phyloP scores from a whole-genome alignment of 2,113 vertebrate genomes.

The Dasypus novemcinctus region DNA sequence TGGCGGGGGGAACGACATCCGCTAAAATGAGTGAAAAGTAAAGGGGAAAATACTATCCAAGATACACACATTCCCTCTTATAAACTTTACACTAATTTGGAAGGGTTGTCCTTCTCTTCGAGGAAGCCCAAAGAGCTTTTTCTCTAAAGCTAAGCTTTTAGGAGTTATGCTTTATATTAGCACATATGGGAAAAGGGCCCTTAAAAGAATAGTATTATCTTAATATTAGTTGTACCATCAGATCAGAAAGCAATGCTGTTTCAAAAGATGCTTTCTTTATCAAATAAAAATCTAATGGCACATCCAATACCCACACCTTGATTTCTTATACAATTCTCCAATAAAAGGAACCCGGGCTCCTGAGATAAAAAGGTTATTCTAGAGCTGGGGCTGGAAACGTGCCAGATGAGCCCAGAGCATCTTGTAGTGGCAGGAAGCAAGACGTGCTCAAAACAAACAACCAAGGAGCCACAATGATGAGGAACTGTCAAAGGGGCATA shows the following conservation, averaged over 20 bases:
- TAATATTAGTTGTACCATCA: background rate
- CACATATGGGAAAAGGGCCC: background rate
- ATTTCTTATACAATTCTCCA: background rate
- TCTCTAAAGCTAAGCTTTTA: background rate
- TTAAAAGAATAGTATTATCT: background rate
- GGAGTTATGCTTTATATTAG: background rate
- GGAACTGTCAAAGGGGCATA: background rate
- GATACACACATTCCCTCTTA: background rate
- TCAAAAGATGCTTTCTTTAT: background rate
- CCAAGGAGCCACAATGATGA: background rate
- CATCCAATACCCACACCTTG: background rate
- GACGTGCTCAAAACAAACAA: background rate
- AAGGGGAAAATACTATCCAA: background rate
- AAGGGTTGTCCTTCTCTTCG: background rate
- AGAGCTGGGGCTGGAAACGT: background rate
- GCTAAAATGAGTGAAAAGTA: background rate
- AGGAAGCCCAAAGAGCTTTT: background rate
- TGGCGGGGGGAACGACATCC: background rate
- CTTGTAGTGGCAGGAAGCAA: background rate
- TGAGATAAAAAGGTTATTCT: background rate
- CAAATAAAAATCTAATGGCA: background rate
- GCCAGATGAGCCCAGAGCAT: background rate
- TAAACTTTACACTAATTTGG: background rate
- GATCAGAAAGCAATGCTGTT: background rate
- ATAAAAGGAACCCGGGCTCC: background rate